phyloP scores from a whole-genome alignment of 2,113 vertebrate species.

The Laticauda colubrina region DNA sequence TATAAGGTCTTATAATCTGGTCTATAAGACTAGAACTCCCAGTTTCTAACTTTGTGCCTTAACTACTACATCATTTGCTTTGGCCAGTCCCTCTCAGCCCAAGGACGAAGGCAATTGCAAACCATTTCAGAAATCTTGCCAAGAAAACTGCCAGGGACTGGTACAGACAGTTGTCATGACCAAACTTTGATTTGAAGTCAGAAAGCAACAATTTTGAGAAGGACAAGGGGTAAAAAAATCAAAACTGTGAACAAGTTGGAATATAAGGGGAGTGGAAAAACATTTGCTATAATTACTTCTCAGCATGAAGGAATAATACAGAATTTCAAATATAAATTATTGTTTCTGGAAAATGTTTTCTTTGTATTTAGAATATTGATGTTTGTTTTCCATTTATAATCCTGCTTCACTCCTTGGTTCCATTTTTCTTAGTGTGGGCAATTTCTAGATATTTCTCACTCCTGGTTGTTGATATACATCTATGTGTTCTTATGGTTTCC shows the following conservation, averaged over 20 bases:
- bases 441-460: neutral
- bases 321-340: neutral
- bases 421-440: neutral
- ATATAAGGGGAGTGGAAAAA: neutral
- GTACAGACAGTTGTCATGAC: neutral
- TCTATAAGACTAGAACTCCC: neutral
- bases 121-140: neutral
- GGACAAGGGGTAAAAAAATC: neutral
- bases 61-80: neutral
- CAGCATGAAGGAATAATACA: neutral
- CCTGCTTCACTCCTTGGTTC: neutral
- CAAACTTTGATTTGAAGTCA: neutral
- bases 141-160: neutral
- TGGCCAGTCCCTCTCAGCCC: neutral
- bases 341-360: neutral
- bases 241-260: neutral
- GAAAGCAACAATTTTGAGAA: neutral
- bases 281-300: neutral
- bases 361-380: neutral
- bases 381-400: neutral
- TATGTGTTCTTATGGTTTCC: neutral
- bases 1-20: neutral
- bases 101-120: neutral
- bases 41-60: neutral
- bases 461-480: neutral